phyloP scores from a whole-genome alignment of 2,113 vertebrate genomes.

The Hippocampus mohnikei region DNA sequence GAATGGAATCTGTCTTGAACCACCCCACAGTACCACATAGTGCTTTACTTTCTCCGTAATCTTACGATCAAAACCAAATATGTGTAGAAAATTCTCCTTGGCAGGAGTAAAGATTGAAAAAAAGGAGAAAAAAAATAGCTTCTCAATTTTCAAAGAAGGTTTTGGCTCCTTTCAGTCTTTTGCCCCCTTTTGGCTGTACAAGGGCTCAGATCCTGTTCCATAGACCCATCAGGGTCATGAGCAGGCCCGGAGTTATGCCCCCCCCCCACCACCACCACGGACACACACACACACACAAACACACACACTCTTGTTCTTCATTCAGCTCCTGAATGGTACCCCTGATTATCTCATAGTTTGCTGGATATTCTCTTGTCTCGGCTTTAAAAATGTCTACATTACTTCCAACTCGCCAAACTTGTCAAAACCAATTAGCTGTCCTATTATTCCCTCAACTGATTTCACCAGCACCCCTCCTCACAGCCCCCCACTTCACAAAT shows the following conservation, averaged over 20 bases:
- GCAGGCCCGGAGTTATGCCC: slow-evolving; percentile 40
- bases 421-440: slow-evolving; percentile 82
- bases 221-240: slow-evolving; percentile 35
- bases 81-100: too few relatives aligned
- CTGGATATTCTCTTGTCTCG: slow-evolving; percentile 71
- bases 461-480: slow-evolving; percentile 67
- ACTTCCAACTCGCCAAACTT: slow-evolving; percentile 79
- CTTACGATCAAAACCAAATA: too few relatives aligned
- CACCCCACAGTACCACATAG: too few relatives aligned
- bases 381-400: slow-evolving; percentile 75
- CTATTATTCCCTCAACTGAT: slow-evolving; percentile 79
- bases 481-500: slow-evolving; percentile 50
- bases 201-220: slow-evolving; percentile 8
- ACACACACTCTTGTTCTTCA: slow-evolving; percentile 28
- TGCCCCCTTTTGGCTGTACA: slow-evolving; percentile 42
- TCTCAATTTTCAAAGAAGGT: neutral
- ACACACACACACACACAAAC: too few relatives aligned
- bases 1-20: too few relatives aligned
- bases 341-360: slow-evolving; percentile 79
- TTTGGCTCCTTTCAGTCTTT: neutral
- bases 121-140: too few relatives aligned
- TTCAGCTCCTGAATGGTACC: slow-evolving; percentile 50
- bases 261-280: neutral
- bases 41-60: too few relatives aligned
- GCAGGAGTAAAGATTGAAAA: too few relatives aligned